Conservation (phyloP, 2,113 vertebrate genomes). For the Menura novaehollandiae region DNA sequence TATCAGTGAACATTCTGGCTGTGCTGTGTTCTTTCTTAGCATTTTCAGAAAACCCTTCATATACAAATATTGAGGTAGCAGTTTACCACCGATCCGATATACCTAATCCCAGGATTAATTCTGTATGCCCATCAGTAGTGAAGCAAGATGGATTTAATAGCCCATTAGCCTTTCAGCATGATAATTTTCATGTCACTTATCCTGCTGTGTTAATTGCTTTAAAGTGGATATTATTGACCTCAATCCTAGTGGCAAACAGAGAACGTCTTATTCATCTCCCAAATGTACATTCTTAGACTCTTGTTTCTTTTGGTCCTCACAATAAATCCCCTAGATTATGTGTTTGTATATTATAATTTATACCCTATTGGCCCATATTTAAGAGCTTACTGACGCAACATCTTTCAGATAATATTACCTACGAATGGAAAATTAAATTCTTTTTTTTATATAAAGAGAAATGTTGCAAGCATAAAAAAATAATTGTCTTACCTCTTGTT, state of each 20-base stretch:
- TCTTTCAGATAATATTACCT: not conserved
- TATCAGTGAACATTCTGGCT: not conserved
- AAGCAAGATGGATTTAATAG: slow-evolving; percentile 31
- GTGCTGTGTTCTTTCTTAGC: not conserved
- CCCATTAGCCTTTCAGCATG: slow-evolving; percentile 30
- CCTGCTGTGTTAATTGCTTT: slow-evolving; percentile 55
- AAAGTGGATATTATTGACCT: slow-evolving; percentile 60
- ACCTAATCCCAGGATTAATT: slow-evolving; percentile 46
- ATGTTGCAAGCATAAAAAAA: not conserved
- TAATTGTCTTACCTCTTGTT: not conserved
- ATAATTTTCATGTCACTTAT: slow-evolving; percentile 43
- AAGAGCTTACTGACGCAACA: not conserved
- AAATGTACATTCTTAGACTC: slow-evolving; percentile 43
- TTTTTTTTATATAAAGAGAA: not conserved
- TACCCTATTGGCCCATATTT: not conserved
- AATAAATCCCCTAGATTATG: slow-evolving; percentile 13
- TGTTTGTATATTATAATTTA: slow-evolving; percentile 36
- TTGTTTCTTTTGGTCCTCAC: slow-evolving; percentile 25
- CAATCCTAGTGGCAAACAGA: slow-evolving; percentile 37
- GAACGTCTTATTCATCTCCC: slow-evolving; percentile 28
- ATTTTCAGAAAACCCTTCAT: not conserved
- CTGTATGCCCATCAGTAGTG: not conserved
- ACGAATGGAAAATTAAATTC: not conserved
- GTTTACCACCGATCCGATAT: not conserved
- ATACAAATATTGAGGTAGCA: not conserved